Percentiles rank a stretch among this genome's conserved stretches.
phyloP scores from a whole-genome alignment of 2,797 vertebrate genomes.

The Notoglanidium macrostoma region DNA sequence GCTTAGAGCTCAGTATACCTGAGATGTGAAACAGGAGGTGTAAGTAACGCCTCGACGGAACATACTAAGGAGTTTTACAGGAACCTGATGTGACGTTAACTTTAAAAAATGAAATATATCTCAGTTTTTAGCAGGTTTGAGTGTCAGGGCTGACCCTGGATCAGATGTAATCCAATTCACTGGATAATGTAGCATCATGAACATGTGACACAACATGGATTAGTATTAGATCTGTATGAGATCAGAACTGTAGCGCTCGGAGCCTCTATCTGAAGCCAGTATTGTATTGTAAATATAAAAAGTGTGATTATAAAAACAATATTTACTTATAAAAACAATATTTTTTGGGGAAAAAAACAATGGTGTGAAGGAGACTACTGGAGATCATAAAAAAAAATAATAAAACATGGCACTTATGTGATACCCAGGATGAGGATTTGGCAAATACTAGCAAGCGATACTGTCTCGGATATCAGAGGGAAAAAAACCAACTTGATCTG shows the following conservation, averaged over 20 bases:
- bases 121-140: neutral
- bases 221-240: neutral
- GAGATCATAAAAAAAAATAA: neutral
- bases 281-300: neutral
- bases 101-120: neutral
- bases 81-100: neutral
- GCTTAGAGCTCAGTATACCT: slow-evolving; percentile 18
- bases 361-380: neutral
- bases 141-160: neutral
- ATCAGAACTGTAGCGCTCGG: neutral
- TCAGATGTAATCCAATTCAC: neutral
- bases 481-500: neutral
- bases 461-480: too few relatives aligned
- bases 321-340: neutral
- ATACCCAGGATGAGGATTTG: neutral
- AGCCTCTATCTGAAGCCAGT: neutral
- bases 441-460: too few relatives aligned
- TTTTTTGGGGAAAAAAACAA: neutral
- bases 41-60: slow-evolving; percentile 16
- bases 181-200: neutral
- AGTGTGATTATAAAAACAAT: neutral
- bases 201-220: neutral
- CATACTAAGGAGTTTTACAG: neutral
- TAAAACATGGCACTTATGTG: neutral
- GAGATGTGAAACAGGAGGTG: neutral